These are phyloP conservation scores for Apus apus DNA, from an alignment of 2,113 vertebrate genomes.

Conservation along the genomic window DNA sequence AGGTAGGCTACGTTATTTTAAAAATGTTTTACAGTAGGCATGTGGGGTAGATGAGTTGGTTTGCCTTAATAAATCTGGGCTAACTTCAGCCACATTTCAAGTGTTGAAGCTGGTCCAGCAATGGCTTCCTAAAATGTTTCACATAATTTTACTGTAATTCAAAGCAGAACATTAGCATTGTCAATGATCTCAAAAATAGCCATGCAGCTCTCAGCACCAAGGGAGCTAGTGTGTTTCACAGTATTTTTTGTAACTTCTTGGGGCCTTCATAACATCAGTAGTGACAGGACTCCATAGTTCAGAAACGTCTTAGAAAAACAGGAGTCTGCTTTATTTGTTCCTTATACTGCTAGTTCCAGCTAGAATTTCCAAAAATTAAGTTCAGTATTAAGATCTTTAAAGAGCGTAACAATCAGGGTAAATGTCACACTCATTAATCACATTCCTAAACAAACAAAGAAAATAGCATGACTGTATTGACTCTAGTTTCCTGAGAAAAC, in stretches of 20 bases:
- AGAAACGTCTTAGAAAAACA: slow-evolving; percentile 15
- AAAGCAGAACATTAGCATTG: slow-evolving; percentile 24
- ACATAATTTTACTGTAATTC: slow-evolving; percentile 44
- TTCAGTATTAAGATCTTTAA: slow-evolving; percentile 38
- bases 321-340: slow-evolving; percentile 8
- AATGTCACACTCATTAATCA: slow-evolving; percentile 73
- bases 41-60: background rate
- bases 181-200: background rate
- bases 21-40: background rate
- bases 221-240: background rate
- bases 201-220: background rate
- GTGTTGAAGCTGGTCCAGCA: slow-evolving; percentile 7
- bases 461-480: slow-evolving; percentile 55
- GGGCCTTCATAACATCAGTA: background rate
- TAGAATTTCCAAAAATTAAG: slow-evolving; percentile 20
- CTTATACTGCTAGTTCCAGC: slow-evolving; percentile 10
- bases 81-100: slow-evolving; percentile 1
- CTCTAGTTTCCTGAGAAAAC: slow-evolving; percentile 51
- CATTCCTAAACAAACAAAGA: slow-evolving; percentile 21
- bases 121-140: slow-evolving; percentile 32
- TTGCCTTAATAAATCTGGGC: slow-evolving; percentile 9
- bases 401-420: slow-evolving; percentile 62
- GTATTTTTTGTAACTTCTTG: background rate
- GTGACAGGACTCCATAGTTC: background rate
- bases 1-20: background rate